phyloP scores from a whole-genome alignment of 2,113 vertebrate species.

The Eudyptes chrysolophus region DNA sequence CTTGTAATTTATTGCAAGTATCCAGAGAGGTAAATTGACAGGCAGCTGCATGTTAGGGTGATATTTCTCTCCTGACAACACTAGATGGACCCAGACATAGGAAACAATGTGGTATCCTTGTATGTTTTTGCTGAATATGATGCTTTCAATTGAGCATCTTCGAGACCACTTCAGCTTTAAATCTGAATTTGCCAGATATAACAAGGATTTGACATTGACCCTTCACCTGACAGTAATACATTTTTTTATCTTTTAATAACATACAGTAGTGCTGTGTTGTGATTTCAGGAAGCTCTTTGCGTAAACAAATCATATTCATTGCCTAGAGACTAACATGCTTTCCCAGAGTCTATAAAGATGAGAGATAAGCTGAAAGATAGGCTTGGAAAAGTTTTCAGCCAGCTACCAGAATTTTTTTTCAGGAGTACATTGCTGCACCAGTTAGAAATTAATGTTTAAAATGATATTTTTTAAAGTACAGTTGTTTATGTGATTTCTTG shows the following conservation, averaged over 20 bases:
- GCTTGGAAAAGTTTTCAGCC: constrained; percentile 10
- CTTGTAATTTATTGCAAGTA: background rate
- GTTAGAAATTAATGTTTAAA: background rate
- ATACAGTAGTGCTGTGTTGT: background rate
- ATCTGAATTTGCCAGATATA: constrained; percentile 25
- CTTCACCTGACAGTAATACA: constrained; percentile 51
- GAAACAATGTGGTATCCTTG: background rate
- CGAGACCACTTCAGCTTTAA: constrained; percentile 21
- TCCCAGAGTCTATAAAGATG: background rate
- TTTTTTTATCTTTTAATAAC: constrained; percentile 67
- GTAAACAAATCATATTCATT: constrained; percentile 51
- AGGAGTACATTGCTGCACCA: background rate
- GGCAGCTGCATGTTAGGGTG: background rate
- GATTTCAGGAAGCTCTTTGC: constrained; percentile 20
- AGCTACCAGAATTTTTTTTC: background rate
- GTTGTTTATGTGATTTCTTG: background rate
- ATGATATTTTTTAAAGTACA: background rate
- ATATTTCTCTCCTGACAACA: constrained; percentile 21
- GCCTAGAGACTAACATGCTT: background rate
- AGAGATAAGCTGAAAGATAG: constrained; percentile 18
- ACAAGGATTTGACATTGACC: constrained; percentile 35
- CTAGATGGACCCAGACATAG: background rate
- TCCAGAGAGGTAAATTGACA: background rate
- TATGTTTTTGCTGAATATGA: constrained; percentile 29
- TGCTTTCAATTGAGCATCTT: background rate